Base-by-base conservation (phyloP, 2,888 invertebrate genomes). In the Aphidius colemani region DNA sequence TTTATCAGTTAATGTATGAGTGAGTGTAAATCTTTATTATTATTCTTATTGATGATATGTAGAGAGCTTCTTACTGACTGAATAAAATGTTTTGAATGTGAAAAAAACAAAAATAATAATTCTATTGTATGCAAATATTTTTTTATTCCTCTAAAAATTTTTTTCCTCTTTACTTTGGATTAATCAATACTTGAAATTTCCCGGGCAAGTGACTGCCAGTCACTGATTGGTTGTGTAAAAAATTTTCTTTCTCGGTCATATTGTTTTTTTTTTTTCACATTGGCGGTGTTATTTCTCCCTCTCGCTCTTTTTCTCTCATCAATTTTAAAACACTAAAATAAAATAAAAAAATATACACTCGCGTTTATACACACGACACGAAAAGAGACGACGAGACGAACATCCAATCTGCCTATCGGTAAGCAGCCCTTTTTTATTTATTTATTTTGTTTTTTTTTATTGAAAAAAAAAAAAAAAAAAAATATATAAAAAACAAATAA, bases 61-160 rank as follows among this genome's bases (percentile, higher is more conserved):
- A 81, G 79, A 79, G 44, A 76, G 78, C 80, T 80, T 80, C 79
- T 80, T 81, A 81, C 78, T 78, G 80, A 81, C 79, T 80, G 80
- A 81, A 81, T 81, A 81, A 81, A 81, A 81, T 80, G 80, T 81
- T 81, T 80, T 79, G 75, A 80, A 81, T 81, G 81, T 81, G 79
- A 69, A 64, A 7, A 13, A 13, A 13, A 48, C 11, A 11, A 11
- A n/a, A n/a, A 11, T 7, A 11, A 7, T n/a, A 48, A 48, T 48
- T 30, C 30, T 5, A 30, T 30, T 30, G 30, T 30, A 30, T 30
- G 30, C 30, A 30, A 30, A 30, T 30, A 30, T 30, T 30, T 30
- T 30, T 30, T 30, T 30, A 30, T 30, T 30, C 30, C 30, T 30
- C 30, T 30, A 30, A 30, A 30, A 30, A 18, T 18, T 30, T 30